These are phyloP conservation scores for Dipodomys ordii DNA, from an alignment of 2,113 vertebrate genomes.

Conservation along the genomic window DNA sequence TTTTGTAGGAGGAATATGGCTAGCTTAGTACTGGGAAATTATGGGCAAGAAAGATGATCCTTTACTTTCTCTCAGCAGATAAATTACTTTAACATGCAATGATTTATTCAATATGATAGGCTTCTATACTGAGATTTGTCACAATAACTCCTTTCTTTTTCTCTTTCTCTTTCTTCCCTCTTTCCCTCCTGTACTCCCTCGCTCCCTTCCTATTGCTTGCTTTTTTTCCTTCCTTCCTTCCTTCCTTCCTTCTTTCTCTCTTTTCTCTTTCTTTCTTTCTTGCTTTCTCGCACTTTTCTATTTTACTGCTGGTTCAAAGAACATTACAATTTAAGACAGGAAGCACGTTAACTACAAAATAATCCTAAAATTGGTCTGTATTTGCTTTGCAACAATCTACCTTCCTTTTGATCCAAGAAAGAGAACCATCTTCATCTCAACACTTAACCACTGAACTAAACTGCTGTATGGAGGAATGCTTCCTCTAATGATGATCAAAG, in stretches of 20 bases:
- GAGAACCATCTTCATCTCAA: background rate
- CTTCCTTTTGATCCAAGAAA: background rate
- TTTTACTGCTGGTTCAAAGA: background rate
- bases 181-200: background rate
- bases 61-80: constrained; percentile 11
- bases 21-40: background rate
- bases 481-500: background rate
- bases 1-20: constrained; percentile 10
- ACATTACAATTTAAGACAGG: too few relatives aligned
- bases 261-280: background rate
- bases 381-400: background rate
- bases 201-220: too few relatives aligned
- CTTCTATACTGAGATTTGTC: constrained; percentile 22
- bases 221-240: too few relatives aligned
- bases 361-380: background rate
- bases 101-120: background rate
- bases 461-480: background rate
- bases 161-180: too few relatives aligned
- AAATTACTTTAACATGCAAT: background rate
- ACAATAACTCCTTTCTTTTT: background rate
- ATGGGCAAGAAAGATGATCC: background rate
- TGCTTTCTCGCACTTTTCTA: background rate
- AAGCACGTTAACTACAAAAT: too few relatives aligned
- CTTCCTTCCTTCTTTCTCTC: background rate
- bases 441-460: background rate